Evolutionary conservation across 1,140 invertebrate species (phyloP).

Genomic region (Cecropterus lyciades): DNA sequence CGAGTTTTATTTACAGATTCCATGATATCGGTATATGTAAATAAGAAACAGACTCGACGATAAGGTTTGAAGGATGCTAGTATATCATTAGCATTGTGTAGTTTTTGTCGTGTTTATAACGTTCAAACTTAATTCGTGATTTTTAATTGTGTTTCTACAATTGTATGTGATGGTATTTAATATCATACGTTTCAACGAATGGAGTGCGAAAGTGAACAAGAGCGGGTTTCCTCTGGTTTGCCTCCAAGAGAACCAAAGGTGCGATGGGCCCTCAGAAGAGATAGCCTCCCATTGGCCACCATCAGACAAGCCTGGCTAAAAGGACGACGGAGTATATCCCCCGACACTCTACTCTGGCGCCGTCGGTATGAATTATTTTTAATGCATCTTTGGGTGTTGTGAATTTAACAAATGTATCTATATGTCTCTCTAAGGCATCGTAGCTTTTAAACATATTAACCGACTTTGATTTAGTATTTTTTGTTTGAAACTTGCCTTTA

Average conservation of each 20-base stretch:
- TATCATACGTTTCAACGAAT: constrained; percentile 11
- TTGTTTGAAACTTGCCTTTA: too few relatives aligned
- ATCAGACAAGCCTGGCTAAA: constrained; percentile 65
- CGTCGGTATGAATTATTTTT: constrained; percentile 55
- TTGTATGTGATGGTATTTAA: constrained; percentile 33
- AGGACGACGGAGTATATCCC: constrained; percentile 54
- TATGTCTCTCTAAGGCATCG: too few relatives aligned
- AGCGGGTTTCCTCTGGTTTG: background rate
- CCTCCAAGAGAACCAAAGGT: constrained; percentile 28
- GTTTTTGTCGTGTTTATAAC: constrained; percentile 38
- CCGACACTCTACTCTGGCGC: constrained; percentile 54
- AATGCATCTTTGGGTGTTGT: background rate
- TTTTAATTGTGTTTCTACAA: background rate
- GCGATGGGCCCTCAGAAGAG: constrained; percentile 58
- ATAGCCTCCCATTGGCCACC: constrained; percentile 65
- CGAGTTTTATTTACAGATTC: constrained; percentile 46
- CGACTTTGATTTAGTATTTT: too few relatives aligned
- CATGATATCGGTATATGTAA: constrained; percentile 47
- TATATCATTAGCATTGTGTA: constrained; percentile 28
- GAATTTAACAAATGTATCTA: too few relatives aligned
- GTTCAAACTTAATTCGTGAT: background rate
- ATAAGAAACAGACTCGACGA: constrained; percentile 48
- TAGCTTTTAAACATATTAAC: too few relatives aligned
- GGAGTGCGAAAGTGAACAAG: constrained; percentile 11
- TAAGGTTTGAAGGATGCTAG: constrained; percentile 43